Evolutionary conservation across 2,797 vertebrate species (phyloP), one percentile per base, ranked within the genome.

Genomic region (Threskiornis aethiopicus): DNA sequence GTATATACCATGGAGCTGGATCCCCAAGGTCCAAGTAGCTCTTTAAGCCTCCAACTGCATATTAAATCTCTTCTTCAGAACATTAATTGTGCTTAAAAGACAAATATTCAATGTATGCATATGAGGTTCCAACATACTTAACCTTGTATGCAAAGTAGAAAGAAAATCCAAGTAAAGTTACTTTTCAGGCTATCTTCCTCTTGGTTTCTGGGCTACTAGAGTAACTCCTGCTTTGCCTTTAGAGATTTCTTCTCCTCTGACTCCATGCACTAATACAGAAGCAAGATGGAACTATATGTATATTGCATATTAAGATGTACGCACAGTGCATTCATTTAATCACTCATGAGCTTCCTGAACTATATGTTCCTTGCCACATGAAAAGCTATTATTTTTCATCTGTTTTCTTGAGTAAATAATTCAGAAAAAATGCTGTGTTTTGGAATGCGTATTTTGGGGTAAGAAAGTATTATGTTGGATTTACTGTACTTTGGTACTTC

Each of bases 401-500:
- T 78, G 61, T 58, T 91, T 95, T 70, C 64, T 84, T 84, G 39
- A 89, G 42, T 93, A 95, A 95, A 96, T 85, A 92, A 91, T 25
- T 85, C 26, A 61, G 28, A 75, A 54, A 49, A 69, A 67, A 41
- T 10, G 28, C 37, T 20, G 25, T 58, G 21, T 77, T 94, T 90
- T 72, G 71, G 67, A 94, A 95, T 91, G 87, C 72, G 62, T 85
- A 75, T 81, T 94, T 91, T 93, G 95, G 87, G 84, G 91, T 72
- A 93, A 91, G 84, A 87, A 75, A 75, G 79, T 41, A 94, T 96
- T 95, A 84, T 55, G 85, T 35, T 73, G 89, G 96, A 96, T 95
- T 95, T 96, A 94, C 65, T 93, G 95, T 96, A 66, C 91, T 96
- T 91, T 41, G 46, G 75, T 84, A 78, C 11, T 59, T 86, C 54